Base-by-base conservation (phyloP, 2,888 invertebrate genomes). In the Gastracanthus pulcherrimus region DNA sequence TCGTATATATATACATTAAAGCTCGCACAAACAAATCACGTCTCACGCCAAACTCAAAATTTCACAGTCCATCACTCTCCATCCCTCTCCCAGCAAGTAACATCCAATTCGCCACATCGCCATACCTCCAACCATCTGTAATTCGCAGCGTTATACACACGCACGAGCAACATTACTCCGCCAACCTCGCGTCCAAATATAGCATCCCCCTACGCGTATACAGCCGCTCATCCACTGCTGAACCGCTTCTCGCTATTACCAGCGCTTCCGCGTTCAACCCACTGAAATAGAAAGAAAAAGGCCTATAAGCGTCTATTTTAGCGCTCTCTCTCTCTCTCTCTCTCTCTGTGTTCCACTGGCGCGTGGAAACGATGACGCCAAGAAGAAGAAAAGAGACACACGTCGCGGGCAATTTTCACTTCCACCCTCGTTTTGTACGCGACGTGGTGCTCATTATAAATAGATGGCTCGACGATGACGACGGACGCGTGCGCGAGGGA, bases 391-490 rank as follows among this genome's bases (percentile, higher is more conserved):
- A n/a, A n/a, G 11, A 55, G 13, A 11, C 11, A 55, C 19, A 7
- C 58, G 58, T 41, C 34, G 48, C 41, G 38, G 38, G 26, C 41
- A 67, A 76, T 76, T 66, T 55, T 51, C 75, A 48, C 48, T 48
- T 67, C 66, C 66, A 58, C 66, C 62, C 58, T 41, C 51, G 23
- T 19, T 29, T 31, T 41, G 16, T 26, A 13, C 41, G 48, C 34
- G 26, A 13, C 26, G 36, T 64, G 66, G 75, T 51, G 75, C 26
- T 72, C 23, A 75, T 51, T 75, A 75, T 64, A 64, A 75, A 75
- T 75, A 75, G 64, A 75, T 51, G 23, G n/a, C 29, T n/a, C 4
- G 11, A 41, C n/a, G 3, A 9, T 31, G 23, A n/a, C 51, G 62
- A n/a, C 34, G 34, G 34, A 62, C 34, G 51, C n/a, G 26, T 51